Base-by-base conservation (phyloP, 2,888 invertebrate genomes). In the Diachrysia chrysitis region DNA sequence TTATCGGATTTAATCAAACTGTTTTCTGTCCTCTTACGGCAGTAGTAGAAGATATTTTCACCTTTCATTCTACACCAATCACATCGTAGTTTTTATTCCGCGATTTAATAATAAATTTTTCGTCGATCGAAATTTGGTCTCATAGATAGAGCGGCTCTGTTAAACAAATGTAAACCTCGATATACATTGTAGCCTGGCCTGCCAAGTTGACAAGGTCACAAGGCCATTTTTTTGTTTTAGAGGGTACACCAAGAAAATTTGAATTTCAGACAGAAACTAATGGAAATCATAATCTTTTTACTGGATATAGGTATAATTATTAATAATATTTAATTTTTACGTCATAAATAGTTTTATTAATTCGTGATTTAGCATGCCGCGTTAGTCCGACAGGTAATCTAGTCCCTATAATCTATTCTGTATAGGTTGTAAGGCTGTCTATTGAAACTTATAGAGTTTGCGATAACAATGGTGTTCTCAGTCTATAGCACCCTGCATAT, bases 161-260 rank as follows among this genome's bases (percentile, higher is more conserved):
- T 70, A 56, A 66, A 55, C 59, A 66, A 63, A 75, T 66, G 67
- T 66, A 71, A 56, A 76, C 62, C 60, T 65, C 61, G 60, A 51
- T 67, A 62, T 58, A 62, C 56, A 23, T 51, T 67, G 71, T 71
- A 59, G 63, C 63, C 73, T 64, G 69, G 66, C 71, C 65, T 71
- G 76, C 74, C 73, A 64, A 66, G 51, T 65, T 64, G 71, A 73
- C 75, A 75, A 79, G 76, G 76, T 62, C 73, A 69, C 59, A 64
- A 69, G 21, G 19, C 67, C 62, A 59, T 19, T 68, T 76, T n/a
- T 66, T 65, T 53, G 23, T 67, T 59, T 63, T 56, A 64, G 46
- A 14, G 25, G 60, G 42, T 46, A 57, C 42, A 57, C 29, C 21
- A 62, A 61, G 29, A 59, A 66, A 66, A 58, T 19, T 21, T 48